Conservation (phyloP, 2,113 vertebrate species). For the Vicugna pacos region DNA sequence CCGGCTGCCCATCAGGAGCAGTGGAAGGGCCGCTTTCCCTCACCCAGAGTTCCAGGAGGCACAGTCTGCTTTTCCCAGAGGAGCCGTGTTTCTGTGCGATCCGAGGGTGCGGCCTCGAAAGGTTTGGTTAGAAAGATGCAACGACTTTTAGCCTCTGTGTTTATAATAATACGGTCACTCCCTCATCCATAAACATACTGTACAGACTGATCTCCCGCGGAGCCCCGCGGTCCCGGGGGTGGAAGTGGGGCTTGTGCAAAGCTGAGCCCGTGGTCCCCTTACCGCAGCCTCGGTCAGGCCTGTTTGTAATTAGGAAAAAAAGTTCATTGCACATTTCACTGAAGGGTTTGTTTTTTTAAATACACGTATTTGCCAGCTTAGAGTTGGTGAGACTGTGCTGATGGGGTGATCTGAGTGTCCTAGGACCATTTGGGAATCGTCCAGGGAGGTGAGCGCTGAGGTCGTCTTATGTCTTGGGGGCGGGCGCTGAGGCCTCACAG, state of each 20-base stretch:
- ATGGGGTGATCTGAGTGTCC: background rate
- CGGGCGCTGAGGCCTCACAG: rapidly evolving
- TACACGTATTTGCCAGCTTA: background rate
- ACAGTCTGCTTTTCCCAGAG: background rate
- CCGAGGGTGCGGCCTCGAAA: rapidly evolving
- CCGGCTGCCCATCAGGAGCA: background rate
- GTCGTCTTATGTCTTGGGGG: rapidly evolving
- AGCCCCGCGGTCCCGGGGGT: rapidly evolving
- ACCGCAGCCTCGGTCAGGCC: rapidly evolving
- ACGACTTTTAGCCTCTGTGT: rapidly evolving
- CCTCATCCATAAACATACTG: rapidly evolving
- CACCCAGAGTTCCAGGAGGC: background rate
- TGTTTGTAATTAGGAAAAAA: background rate
- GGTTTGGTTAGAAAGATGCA: background rate
- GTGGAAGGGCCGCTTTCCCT: background rate
- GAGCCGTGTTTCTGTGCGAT: rapidly evolving
- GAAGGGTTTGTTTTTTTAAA: background rate
- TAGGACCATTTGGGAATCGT: rapidly evolving
- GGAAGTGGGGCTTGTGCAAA: rapidly evolving
- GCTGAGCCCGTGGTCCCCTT: background rate
- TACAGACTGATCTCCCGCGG: rapidly evolving
- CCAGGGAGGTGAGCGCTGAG: rapidly evolving
- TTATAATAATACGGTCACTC: rapidly evolving
- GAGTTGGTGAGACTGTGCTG: background rate
- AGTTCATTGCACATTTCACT: background rate